phyloP scores from a whole-genome alignment of 2,888 invertebrate species.

The Rhamnusium bicolor region DNA sequence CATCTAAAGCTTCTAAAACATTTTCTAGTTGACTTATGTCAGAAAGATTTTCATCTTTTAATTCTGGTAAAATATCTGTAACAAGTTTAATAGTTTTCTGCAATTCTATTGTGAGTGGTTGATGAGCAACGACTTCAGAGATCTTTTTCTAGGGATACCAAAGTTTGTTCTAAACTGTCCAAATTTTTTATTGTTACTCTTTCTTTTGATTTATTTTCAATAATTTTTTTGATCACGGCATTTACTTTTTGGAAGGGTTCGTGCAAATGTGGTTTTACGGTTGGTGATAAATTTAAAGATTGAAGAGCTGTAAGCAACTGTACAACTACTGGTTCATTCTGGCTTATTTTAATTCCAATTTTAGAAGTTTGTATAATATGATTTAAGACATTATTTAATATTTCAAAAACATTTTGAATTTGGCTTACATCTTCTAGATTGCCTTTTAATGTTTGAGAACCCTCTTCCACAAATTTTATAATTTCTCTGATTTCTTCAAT shows the following conservation, averaged over 20 bases:
- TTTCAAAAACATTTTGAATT: slow-evolving; percentile 37
- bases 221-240: not conserved
- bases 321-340: slow-evolving; percentile 23
- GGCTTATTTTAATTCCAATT: slow-evolving; percentile 13
- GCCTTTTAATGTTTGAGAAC: slow-evolving; percentile 32
- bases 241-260: not conserved
- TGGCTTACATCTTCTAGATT: slow-evolving; percentile 12
- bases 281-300: slow-evolving; percentile 15
- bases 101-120: slow-evolving; percentile 5
- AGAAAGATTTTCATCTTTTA: slow-evolving; percentile 6
- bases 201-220: slow-evolving; percentile 4
- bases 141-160: not conserved
- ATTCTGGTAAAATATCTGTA: slow-evolving; percentile 14
- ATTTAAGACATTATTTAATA: slow-evolving; percentile 36
- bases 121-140: not conserved
- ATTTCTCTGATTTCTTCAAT: slow-evolving; percentile 41
- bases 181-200: slow-evolving; percentile 1
- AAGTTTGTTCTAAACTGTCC: slow-evolving; percentile 1
- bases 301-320: not conserved
- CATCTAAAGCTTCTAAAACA: slow-evolving; percentile 18
- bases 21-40: slow-evolving; percentile 3
- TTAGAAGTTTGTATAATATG: slow-evolving; percentile 30
- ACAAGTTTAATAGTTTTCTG: slow-evolving; percentile 13
- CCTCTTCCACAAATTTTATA: slow-evolving; percentile 33
- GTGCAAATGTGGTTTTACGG: not conserved